Evolutionary conservation across 2,888 invertebrate genomes (phyloP), one percentile per base, ranked within the genome.

Genomic region (Eupelmus urozonus): DNA sequence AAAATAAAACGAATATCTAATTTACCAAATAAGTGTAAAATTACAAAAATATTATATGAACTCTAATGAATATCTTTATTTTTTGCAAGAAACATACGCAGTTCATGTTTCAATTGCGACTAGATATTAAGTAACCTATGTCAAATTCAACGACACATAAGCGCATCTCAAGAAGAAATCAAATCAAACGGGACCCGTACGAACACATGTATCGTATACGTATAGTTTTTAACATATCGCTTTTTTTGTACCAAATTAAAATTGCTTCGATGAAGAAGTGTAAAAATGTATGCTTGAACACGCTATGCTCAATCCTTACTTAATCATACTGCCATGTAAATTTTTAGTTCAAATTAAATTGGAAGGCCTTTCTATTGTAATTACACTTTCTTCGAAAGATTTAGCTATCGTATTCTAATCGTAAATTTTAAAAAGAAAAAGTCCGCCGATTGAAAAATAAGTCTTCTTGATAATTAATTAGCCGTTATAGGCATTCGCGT

Each of bases 391-490:
- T 49, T 63, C 5, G 20, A 62, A 62, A n/a, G n/a, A n/a, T n/a
- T n/a, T n/a, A n/a, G n/a, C n/a, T n/a, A n/a, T n/a, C n/a, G n/a
- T n/a, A n/a, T n/a, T n/a, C n/a, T n/a, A n/a, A n/a, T n/a, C n/a
- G n/a, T n/a, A n/a, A n/a, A n/a, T n/a, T n/a, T n/a, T 29, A 59
- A 51, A 45, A 62, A 51, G 49, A 59, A 66, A 59, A 45, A 55
- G 53, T 78, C 69, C 57, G 57, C 73, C 73, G 67, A 78, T 73
- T 62, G 57, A 57, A 60, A 73, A 67, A 72, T 4, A 60, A 63
- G 73, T 78, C 73, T 73, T 73, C 69, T 73, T 53, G 45, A 62
- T 23, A 29, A 73, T 77, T 34, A n/a, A n/a, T 59, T 77, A 78
- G 20, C 7, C 59, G n/a, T 65, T n/a, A n/a, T 71, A 65, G 20